phyloP scores from a whole-genome alignment of 2,888 invertebrate genomes.

The Dusona sp. region DNA sequence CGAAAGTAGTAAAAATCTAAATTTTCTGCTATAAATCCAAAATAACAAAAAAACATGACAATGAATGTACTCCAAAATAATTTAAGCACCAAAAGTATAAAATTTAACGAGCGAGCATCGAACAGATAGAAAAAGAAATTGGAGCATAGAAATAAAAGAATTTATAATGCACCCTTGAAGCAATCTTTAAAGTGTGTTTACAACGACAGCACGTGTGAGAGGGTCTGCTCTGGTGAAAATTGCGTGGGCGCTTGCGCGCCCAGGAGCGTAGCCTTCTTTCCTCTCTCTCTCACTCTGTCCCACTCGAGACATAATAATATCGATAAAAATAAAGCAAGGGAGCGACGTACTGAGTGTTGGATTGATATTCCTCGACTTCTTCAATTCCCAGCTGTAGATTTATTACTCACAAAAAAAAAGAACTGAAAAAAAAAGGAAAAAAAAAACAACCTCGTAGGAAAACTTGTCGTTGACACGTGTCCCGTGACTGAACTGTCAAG shows the following conservation, averaged over 20 bases:
- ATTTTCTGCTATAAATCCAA: neutral
- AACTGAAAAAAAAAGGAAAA: slow-evolving; percentile 5
- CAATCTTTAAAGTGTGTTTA: slow-evolving; percentile 6
- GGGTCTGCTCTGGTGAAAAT: slow-evolving; percentile 10
- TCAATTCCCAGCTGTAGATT: neutral
- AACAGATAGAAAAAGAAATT: neutral
- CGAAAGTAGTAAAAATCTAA: neutral
- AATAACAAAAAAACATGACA: neutral
- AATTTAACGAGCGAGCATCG: neutral
- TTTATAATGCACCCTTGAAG: neutral
- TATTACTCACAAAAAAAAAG: neutral
- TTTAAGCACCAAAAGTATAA: neutral
- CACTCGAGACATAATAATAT: neutral
- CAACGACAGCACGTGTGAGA: slow-evolving; percentile 23
- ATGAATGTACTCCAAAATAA: neutral
- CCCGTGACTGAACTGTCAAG: neutral
- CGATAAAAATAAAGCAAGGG: slow-evolving; percentile 16
- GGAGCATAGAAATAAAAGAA: neutral
- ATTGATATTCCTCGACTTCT: neutral
- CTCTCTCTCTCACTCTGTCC: neutral
- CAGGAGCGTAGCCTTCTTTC: slow-evolving; percentile 22
- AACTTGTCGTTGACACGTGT: slow-evolving; percentile 9
- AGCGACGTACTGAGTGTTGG: slow-evolving; percentile 39
- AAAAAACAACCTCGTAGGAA: neutral
- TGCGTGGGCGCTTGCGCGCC: slow-evolving; percentile 10